Conservation (phyloP, 1,140 invertebrate species). For the Ectropis grisescens region DNA sequence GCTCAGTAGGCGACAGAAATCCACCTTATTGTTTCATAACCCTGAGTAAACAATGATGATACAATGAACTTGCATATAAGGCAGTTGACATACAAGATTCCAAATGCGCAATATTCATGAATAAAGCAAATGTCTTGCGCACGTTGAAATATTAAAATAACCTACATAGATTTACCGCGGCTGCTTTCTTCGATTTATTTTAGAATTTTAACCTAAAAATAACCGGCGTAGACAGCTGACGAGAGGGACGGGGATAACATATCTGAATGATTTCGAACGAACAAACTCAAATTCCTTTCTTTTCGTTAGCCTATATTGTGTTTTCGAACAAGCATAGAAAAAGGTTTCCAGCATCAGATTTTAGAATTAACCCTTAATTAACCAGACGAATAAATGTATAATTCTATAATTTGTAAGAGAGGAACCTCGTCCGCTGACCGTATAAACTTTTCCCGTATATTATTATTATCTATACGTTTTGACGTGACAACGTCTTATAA, state of each 20-base stretch:
- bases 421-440: too few species aligned
- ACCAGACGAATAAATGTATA: too few species aligned
- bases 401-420: too few species aligned
- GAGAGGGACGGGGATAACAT: conserved; percentile 24
- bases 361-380: too few species aligned
- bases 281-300: not conserved
- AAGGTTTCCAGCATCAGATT: too few species aligned
- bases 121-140: conserved; percentile 38
- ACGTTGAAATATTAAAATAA: conserved; percentile 63
- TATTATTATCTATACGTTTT: too few species aligned
- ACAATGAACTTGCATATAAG: conserved; percentile 32
- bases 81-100: conserved; percentile 23
- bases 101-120: conserved; percentile 56
- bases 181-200: conserved; percentile 63
- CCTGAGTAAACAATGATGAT: conserved; percentile 51
- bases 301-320: not conserved
- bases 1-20: conserved; percentile 46
- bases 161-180: conserved; percentile 43
- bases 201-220: conserved; percentile 68
- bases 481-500: too few species aligned
- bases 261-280: not conserved
- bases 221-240: conserved; percentile 65
- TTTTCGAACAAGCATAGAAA: too few species aligned
- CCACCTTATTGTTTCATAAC: conserved; percentile 61
- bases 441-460: too few species aligned